Base-by-base conservation (phyloP, 37 sponge, comb jelly and placozoan genomes). In the Aplysina aerophoba region DNA sequence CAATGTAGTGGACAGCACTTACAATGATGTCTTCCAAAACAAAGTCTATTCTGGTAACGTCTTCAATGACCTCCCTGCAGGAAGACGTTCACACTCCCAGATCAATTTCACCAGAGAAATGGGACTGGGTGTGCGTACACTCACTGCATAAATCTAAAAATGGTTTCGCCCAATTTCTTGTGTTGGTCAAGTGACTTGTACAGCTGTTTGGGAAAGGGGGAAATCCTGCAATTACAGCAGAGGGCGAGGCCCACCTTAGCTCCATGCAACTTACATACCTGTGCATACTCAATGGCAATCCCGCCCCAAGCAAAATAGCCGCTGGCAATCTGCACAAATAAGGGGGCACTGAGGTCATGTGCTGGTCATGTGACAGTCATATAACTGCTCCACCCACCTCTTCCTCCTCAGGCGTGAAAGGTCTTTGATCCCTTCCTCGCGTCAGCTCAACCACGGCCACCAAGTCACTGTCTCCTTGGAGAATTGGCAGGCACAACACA, bases 371-470 rank as follows among this genome's bases (percentile, higher is more conserved):
- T n/a, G n/a, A n/a, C n/a, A n/a, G n/a, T n/a, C n/a, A n/a, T n/a
- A n/a, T n/a, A n/a, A n/a, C n/a, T n/a, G n/a, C n/a, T n/a, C 50
- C 8, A 8, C 50, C 44, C 22, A 88, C 73, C 83, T 88, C 63
- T 27, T 58, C 75, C 2, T 88, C 88, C 59, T 82, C 83, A n/a
- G 44, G 31, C 14, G 60, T 63, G 59, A 88, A 88, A 5, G 66
- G 83, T n/a, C 63, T 59, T 1, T 31, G 24, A 34, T 56, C 50
- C 12, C 55, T 60, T 28, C 22, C 16, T 39, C 81, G 82, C 35
- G 59, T 61, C 55, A 88, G 41, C 62, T 82, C 88, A 3, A 88
- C 35, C 16, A 88, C 88, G 0, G 77, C 83, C 12, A 40, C 54
- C 55, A 86, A 67, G 37, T 53, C 37, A 33, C 81, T 81, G 44